These are phyloP conservation scores for Dolichomitus sp. DNA, from an alignment of 2,888 invertebrate species.

Conservation along the genomic window DNA sequence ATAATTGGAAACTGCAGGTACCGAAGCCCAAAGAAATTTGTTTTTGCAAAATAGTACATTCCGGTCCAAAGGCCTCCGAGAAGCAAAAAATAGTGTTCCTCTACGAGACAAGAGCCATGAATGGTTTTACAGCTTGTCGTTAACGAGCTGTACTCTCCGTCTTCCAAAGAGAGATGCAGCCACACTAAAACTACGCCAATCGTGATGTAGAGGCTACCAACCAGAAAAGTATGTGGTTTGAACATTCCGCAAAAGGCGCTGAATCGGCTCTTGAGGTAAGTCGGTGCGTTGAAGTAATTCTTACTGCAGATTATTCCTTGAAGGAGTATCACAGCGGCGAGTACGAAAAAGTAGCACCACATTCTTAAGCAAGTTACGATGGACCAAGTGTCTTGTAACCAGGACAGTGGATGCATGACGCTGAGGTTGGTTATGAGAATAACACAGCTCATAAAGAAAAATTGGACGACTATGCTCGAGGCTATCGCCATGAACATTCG, in stretches of 20 bases:
- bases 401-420: conserved; percentile 89
- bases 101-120: conserved; percentile 88
- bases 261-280: conserved; percentile 90
- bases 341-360: conserved; percentile 89
- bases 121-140: conserved; percentile 86
- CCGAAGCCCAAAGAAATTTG: conserved; percentile 87
- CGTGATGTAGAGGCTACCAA: conserved; percentile 88
- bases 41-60: conserved; percentile 88
- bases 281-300: conserved; percentile 89
- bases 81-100: conserved; percentile 90
- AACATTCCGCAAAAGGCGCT: conserved; percentile 89
- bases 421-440: conserved; percentile 88
- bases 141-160: conserved; percentile 88
- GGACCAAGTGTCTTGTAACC: conserved; percentile 89
- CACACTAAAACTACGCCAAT: conserved; percentile 91
- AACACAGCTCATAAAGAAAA: conserved; percentile 78
- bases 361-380: conserved; percentile 89
- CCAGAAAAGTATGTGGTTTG: conserved; percentile 88
- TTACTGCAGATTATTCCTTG: conserved; percentile 92
- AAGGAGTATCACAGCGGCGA: conserved; percentile 89
- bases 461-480: conserved; percentile 87
- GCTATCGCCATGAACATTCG: conserved; percentile 89
- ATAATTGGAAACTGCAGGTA: conserved; percentile 91
- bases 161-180: conserved; percentile 90
- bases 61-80: conserved; percentile 90